These are phyloP conservation scores for Archivesica marissinica DNA, from an alignment of 1,140 invertebrate species.

Conservation along the genomic window DNA sequence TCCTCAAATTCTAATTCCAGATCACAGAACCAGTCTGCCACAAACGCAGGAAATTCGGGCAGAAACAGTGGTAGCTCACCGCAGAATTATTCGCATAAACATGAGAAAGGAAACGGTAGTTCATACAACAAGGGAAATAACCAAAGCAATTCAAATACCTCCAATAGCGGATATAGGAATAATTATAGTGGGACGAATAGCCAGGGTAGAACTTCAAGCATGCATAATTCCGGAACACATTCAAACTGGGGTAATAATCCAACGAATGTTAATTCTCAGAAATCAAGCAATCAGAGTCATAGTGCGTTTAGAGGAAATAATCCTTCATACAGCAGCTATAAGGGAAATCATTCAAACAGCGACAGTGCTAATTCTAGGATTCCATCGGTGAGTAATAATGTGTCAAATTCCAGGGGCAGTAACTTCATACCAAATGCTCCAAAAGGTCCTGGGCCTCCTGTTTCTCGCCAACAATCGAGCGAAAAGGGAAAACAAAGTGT, in stretches of 20 bases:
- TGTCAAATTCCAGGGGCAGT: conserved; percentile 42
- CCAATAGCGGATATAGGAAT: conserved; percentile 42
- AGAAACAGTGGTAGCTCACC: conserved; percentile 37
- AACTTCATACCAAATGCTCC: conserved; percentile 46
- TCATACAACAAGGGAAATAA: conserved; percentile 49
- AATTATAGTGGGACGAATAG: conserved; percentile 42
- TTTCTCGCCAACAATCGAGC: neutral
- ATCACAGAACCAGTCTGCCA: conserved; percentile 35
- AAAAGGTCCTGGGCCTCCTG: conserved; percentile 48
- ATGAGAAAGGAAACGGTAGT: conserved; percentile 21
- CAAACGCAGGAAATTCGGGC: conserved; percentile 33
- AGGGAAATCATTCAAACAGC: neutral
- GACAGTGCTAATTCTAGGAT: conserved; percentile 29
- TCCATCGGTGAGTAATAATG: conserved; percentile 7
- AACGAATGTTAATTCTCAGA: conserved; percentile 19
- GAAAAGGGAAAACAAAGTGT: conserved; percentile 22
- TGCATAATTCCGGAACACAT: conserved; percentile 23
- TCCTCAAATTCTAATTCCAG: conserved; percentile 2
- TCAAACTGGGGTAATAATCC: conserved; percentile 30
- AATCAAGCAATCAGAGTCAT: conserved; percentile 17
- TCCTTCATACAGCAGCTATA: neutral
- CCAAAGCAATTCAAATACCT: conserved; percentile 20
- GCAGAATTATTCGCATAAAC: conserved; percentile 2
- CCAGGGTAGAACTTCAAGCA: conserved; percentile 28
- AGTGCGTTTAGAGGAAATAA: conserved; percentile 21